These are phyloP conservation scores for Echinops telfairi DNA, from an alignment of 2,113 vertebrate species.

Conservation along the genomic window DNA sequence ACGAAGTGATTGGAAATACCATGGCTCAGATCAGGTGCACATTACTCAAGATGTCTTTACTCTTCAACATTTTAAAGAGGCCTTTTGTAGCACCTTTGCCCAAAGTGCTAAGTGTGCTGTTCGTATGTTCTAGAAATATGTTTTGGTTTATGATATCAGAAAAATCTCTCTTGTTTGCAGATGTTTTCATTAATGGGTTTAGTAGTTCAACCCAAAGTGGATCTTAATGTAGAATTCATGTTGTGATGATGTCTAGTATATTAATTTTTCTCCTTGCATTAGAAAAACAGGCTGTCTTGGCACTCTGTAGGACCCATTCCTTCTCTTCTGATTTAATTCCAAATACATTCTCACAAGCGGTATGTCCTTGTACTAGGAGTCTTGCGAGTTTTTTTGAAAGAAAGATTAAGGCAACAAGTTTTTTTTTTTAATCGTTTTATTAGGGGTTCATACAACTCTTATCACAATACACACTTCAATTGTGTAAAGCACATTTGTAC, in stretches of 20 bases:
- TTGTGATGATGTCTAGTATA: not conserved
- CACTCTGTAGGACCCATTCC: not conserved
- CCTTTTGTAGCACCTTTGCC: not conserved
- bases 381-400: constrained; percentile 47
- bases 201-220: constrained; percentile 7
- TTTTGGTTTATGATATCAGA: constrained; percentile 50
- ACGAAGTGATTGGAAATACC: not conserved
- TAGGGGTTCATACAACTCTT: too few relatives aligned
- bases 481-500: too few relatives aligned
- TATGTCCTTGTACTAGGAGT: not conserved
- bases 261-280: constrained; percentile 39
- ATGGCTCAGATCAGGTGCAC: not conserved
- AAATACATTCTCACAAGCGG: not conserved
- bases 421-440: not conserved
- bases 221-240: constrained; percentile 14
- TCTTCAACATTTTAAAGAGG: not conserved
- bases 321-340: constrained; percentile 51
- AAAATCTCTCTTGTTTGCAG: constrained; percentile 1
- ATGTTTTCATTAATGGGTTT: not conserved
- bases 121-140: constrained; percentile 37
- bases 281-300: not conserved
- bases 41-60: not conserved
- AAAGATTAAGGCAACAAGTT: constrained; percentile 14
- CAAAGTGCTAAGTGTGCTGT: not conserved
- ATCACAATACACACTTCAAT: too few relatives aligned